Conservation (phyloP, 2,113 vertebrate species). For the Hucho hucho region DNA sequence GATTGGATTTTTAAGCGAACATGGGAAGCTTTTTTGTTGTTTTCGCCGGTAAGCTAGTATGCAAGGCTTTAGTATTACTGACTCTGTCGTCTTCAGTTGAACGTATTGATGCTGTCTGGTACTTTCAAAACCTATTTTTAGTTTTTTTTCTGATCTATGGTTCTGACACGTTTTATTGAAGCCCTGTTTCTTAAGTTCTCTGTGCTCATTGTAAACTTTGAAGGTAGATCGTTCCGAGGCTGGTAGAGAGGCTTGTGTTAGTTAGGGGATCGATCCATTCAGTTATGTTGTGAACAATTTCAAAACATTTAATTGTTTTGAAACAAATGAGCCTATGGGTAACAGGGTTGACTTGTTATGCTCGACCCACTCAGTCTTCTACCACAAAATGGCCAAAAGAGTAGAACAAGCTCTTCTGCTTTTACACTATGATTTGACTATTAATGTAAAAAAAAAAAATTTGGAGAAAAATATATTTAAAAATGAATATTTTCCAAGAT, state of each 20-base stretch:
- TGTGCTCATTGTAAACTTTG: slow-evolving; percentile 4
- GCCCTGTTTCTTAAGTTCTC: slow-evolving; percentile 35
- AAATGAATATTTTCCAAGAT: no score
- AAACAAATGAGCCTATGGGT: no score
- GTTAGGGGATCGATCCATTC: slow-evolving; percentile 8
- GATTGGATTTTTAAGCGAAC: slow-evolving; percentile 44
- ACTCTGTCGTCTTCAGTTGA: slow-evolving; percentile 27
- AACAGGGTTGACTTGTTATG: no score
- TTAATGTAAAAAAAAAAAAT: no score
- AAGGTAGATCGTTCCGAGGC: background rate
- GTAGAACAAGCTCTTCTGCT: no score
- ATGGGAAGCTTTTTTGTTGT: slow-evolving; percentile 38
- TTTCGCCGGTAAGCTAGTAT: slow-evolving; percentile 33
- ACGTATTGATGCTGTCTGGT: slow-evolving; percentile 4
- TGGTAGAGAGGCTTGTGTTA: slow-evolving; percentile 5
- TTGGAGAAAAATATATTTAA: no score
- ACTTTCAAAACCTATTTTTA: slow-evolving; percentile 28
- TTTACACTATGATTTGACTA: no score
- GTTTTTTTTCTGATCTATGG: slow-evolving; percentile 23
- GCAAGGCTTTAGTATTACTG: slow-evolving; percentile 49
- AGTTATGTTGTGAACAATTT: no score
- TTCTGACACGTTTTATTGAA: slow-evolving; percentile 42
- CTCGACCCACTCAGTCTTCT: no score
- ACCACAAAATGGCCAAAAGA: no score
- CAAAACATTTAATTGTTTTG: no score